A percentile compares a stretch with the other conserved stretches of the same genome.
Conservation (phyloP, 2,797 vertebrate genomes). For the Sebastes kiyomatsui region DNA sequence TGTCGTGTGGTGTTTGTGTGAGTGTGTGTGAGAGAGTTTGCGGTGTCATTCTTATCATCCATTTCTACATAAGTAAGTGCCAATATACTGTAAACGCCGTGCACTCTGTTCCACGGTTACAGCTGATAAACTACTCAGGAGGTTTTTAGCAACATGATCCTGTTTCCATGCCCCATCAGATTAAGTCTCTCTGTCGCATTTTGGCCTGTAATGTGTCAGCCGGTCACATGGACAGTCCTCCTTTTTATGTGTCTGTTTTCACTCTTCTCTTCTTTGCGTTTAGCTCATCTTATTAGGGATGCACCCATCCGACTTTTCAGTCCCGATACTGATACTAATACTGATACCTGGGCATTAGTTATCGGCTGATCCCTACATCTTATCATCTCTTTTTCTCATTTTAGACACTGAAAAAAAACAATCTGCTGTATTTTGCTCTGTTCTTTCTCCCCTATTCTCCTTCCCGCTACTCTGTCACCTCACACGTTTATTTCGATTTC, state of each 20-base stretch:
- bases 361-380: too few relatives aligned
- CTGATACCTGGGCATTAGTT: too few relatives aligned
- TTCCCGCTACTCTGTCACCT: slow-evolving; percentile 6
- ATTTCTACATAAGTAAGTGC: not conserved
- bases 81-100: not conserved
- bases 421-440: not conserved
- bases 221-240: not conserved
- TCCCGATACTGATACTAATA: too few relatives aligned
- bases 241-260: not conserved
- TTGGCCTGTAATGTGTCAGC: not conserved
- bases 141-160: not conserved
- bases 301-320: too few relatives aligned
- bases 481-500: slow-evolving; percentile 34
- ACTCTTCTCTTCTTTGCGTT: not conserved
- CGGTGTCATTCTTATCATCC: not conserved
- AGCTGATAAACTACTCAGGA: slow-evolving; percentile 7
- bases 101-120: not conserved
- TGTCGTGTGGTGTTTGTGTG: slow-evolving; percentile 1
- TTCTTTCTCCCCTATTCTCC: not conserved
- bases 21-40: not conserved
- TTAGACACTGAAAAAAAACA: not conserved
- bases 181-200: not conserved
- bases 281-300: too few relatives aligned
- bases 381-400: not conserved
- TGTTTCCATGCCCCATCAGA: not conserved